Conservation (phyloP, 1,140 invertebrate genomes). For the Babylonia areolata region DNA sequence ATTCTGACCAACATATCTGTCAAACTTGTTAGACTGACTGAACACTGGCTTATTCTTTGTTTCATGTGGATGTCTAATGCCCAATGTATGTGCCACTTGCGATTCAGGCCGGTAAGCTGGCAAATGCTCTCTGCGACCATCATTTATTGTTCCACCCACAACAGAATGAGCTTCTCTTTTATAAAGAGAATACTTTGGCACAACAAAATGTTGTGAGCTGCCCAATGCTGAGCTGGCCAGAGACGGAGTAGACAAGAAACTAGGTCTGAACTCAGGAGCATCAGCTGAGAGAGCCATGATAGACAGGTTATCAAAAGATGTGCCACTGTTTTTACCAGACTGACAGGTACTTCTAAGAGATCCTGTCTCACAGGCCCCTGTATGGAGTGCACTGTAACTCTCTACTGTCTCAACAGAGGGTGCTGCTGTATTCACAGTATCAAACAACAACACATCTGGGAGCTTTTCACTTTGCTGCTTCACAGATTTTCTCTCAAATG, state of each 20-base stretch:
- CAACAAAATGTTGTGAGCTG: neutral
- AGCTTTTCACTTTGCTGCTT: too few relatives aligned
- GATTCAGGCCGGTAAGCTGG: neutral
- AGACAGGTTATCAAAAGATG: neutral
- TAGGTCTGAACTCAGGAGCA: slow-evolving; percentile 49
- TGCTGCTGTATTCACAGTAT: too few relatives aligned
- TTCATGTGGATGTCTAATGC: neutral
- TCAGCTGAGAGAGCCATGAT: slow-evolving; percentile 36
- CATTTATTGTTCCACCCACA: neutral
- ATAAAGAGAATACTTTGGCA: neutral
- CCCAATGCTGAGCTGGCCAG: neutral
- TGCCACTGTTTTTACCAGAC: neutral
- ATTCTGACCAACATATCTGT: slow-evolving; percentile 5
- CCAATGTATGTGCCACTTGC: neutral
- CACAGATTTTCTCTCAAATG: neutral
- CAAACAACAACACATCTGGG: too few relatives aligned
- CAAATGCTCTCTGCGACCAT: neutral
- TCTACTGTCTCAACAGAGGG: neutral
- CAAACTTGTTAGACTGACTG: neutral
- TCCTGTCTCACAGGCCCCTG: neutral
- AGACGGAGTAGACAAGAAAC: neutral
- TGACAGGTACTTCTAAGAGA: neutral
- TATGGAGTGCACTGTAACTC: neutral
- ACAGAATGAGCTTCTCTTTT: neutral
- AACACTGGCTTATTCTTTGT: neutral